Evolutionary conservation across 2,113 vertebrate genomes (phyloP), one percentile per base, ranked within the genome.

Genomic region (Leucopternis melanops): DNA sequence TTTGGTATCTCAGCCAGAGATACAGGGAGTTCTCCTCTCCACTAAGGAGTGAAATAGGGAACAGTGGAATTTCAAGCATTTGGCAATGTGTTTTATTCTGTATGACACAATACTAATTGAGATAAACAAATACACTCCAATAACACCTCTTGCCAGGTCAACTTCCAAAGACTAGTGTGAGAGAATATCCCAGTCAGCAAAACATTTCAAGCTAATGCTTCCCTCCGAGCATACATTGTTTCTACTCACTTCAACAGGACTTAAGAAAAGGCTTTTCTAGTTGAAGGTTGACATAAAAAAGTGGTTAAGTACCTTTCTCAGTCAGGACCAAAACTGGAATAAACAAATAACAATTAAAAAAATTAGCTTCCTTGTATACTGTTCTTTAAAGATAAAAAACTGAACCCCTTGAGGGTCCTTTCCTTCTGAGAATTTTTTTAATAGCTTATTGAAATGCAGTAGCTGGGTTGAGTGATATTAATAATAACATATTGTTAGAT

Each of bases 21-120:
- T 57, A 20, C 40, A 91, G 77, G 29, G 88, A 89, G 70, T 80
- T 84, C 57, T 93, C 55, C 67, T 70, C 84, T 67, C 52, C 4
- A 3, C 65, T 92, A 54, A 89, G 52, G 70, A 95, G 49, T 61
- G 58, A 75, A 93, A 83, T 11, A 79, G 31, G 42, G 91, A 93
- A 75, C 5, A 3, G 52, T 91, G 83, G 95, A 95, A 96, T 97
- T 85, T 81, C 61, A 96, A 84, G 70, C 73, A 95, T 89, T 95
- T 95, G 66, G 70, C 81, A 92, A 36, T 8, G 27, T 81, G 31
- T 22, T 77, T 81, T 92, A 26, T 85, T 87, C 86, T 94, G 49
- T 81, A 77, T 92, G 81, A 94, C 91, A 92, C 73, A 96, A 91
- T 45, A 75, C 16, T 93, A 82, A 91, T 65, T 71, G 78, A 89